Conservation (phyloP, 2,113 vertebrate genomes). For the Oenanthe melanoleuca region DNA sequence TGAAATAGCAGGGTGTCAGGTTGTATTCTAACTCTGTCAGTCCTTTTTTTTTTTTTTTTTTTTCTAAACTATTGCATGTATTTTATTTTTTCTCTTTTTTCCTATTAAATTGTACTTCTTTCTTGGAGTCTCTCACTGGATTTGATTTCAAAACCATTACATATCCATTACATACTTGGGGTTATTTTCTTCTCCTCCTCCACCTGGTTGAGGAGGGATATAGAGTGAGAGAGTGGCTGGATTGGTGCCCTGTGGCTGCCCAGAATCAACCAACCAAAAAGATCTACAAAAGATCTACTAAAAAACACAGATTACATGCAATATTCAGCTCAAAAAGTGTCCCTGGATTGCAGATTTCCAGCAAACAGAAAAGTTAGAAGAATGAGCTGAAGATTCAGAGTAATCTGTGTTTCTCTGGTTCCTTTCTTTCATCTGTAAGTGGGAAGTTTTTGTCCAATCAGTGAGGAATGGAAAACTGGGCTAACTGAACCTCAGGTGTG, state of each 20-base stretch:
- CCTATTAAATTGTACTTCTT: no score
- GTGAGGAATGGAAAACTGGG: background rate
- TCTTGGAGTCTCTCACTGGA: no score
- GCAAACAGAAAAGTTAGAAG: background rate
- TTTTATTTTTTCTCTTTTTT: no score
- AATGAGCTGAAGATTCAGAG: background rate
- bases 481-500: background rate
- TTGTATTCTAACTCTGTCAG: no score
- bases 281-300: background rate
- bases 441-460: background rate
- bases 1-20: no score
- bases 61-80: no score
- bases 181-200: background rate
- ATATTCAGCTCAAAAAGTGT: background rate
- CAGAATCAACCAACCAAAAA: background rate
- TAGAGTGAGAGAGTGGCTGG: background rate
- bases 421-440: background rate
- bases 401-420: background rate
- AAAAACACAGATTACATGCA: background rate
- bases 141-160: no score
- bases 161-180: background rate
- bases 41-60: no score
- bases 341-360: background rate
- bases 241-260: background rate
- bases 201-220: background rate